Base-by-base conservation (phyloP, 2,113 vertebrate genomes). In the Lampris megalopsis region DNA sequence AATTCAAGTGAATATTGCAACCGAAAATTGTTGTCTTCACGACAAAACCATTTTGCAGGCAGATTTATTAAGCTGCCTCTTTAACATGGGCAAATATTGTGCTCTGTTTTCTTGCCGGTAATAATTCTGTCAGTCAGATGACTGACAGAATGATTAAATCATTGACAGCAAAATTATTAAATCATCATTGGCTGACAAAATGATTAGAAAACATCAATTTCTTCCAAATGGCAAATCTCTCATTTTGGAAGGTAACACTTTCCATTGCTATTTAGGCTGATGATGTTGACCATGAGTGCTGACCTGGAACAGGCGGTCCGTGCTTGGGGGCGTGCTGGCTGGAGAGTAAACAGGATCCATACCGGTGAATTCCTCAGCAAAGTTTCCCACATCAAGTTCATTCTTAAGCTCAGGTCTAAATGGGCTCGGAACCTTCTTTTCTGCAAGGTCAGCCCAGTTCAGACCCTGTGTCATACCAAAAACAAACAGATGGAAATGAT, bases 291-390 rank as follows among this genome's bases (percentile, higher is more conserved):
- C 9, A 24, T 3, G 3, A 9, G 3, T 38, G 49, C 71, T 13
- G 49, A 96, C 97, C 95, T 97, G 94, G 88, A 98, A 98, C 68
- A 98, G 90, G 0, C 95, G 94, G 50, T 95, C 95, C 3, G 95
- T 95, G 86, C 95, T 96, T 5, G 96, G 93, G 1, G 96, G 97
- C 0, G 96, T 96, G 78, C 94, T 95, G 0, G 97, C 94, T 0
- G 97, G 97, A 1, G 97, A 98, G 86, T 98, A 97, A 38, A 97
- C 95, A 1, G 97, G 96, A 43, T 98, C 96, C 94, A 97, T 95
- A 64, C 95, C 94, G 0, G 97, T 98, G 77, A 98, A 98, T 77
- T 98, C 97, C 73, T 97, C 97, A 0, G 96, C 95, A 75, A 98
- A 98, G 90, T 98, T 98, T 13, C 97, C 95, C 41, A 96, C 95